Evolutionary conservation across 2,113 vertebrate genomes (phyloP).

Genomic region (Scopus umbretta): DNA sequence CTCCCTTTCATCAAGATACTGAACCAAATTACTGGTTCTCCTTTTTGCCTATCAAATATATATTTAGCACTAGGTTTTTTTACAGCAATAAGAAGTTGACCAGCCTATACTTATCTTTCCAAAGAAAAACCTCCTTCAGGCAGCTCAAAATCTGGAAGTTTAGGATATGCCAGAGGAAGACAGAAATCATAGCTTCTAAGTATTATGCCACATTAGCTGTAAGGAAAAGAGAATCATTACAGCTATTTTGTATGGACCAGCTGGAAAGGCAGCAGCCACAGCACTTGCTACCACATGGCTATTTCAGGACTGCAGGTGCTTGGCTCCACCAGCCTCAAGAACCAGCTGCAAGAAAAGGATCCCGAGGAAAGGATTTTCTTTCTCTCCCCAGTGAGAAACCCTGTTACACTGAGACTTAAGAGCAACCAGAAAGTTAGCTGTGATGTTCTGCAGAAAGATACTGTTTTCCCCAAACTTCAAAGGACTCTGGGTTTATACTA

Average conservation of each 20-base stretch:
- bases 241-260: neutral
- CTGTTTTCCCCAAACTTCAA: neutral
- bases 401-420: neutral
- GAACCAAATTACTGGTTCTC: neutral
- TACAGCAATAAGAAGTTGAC: neutral
- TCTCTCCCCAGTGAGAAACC: neutral
- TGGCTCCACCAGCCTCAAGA: neutral
- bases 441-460: neutral
- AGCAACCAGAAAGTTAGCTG: neutral
- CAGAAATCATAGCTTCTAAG: constrained; percentile 57
- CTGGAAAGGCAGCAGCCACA: constrained; percentile 4
- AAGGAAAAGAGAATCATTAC: neutral
- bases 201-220: neutral
- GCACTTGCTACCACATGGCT: neutral
- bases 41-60: constrained; percentile 15
- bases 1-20: neutral
- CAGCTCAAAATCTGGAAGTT: constrained; percentile 9
- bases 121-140: neutral
- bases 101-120: constrained; percentile 9
- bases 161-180: neutral
- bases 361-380: neutral
- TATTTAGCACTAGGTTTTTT: neutral
- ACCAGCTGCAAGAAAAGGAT: neutral
- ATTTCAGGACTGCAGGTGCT: constrained; percentile 24
- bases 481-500: neutral